Evolutionary conservation across 2,797 vertebrate genomes (phyloP).

Genomic region (Choloepus didactylus): DNA sequence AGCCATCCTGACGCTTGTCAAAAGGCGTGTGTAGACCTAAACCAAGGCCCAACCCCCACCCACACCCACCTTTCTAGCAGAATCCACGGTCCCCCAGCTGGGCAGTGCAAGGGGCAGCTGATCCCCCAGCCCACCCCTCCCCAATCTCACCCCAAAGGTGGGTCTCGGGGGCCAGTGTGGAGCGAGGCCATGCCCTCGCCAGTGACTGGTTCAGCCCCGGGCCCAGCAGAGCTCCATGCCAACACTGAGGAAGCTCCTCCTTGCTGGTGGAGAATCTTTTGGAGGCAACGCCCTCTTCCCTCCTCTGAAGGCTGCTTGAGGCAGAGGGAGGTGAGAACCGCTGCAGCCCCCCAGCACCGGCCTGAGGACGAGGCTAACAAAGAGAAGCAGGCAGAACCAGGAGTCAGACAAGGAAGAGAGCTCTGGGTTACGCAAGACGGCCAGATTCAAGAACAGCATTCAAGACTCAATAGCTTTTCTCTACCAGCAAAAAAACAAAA

Average conservation of each 20-base stretch:
- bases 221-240: not conserved
- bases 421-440: not conserved
- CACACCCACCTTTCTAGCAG: not conserved
- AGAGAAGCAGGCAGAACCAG: not conserved
- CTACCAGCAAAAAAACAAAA: not conserved
- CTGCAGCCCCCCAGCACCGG: rapidly evolving
- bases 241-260: not conserved
- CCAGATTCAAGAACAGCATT: not conserved
- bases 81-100: not conserved
- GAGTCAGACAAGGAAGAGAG: not conserved
- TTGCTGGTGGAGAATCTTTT: rapidly evolving
- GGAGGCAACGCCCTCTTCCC: not conserved
- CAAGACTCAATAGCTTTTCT: not conserved
- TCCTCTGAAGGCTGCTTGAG: not conserved
- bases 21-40: not conserved
- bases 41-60: not conserved
- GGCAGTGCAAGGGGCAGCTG: no score
- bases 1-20: rapidly evolving
- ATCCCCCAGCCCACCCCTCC: not conserved
- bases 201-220: rapidly evolving
- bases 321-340: not conserved
- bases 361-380: not conserved
- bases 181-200: not conserved
- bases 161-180: rapidly evolving
- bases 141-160: no score